Conservation (phyloP, 2,888 invertebrate species). For the Meiosimyza platycephala region DNA sequence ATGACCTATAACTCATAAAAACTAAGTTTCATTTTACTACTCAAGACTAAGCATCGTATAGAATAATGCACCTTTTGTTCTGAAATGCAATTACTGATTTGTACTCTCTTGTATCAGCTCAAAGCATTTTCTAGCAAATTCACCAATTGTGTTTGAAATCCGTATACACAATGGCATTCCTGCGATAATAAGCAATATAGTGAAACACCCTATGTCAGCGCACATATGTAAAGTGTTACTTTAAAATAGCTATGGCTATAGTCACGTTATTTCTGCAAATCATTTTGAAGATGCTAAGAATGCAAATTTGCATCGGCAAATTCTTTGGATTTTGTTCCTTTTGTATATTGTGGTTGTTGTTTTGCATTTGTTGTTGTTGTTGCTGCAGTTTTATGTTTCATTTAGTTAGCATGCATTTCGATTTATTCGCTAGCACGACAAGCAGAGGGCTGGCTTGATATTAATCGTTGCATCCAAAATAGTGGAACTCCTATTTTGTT, state of each 20-base stretch:
- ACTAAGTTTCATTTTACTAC: no score
- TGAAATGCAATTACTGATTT: no score
- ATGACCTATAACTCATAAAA: no score
- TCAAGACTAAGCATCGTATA: no score
- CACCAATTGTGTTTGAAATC: no score
- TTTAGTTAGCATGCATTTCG: neutral
- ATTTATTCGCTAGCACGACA: neutral
- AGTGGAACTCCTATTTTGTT: conserved; percentile 2
- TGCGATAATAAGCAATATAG: no score
- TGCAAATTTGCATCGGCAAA: conserved; percentile 22
- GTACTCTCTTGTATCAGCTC: no score
- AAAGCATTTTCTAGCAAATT: no score
- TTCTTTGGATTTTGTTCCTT: conserved; percentile 1
- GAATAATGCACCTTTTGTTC: no score
- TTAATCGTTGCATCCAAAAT: neutral
- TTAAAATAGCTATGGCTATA: conserved; percentile 14
- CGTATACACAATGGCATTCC: no score
- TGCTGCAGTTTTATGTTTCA: neutral
- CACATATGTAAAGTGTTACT: neutral
- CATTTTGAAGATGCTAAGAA: conserved; percentile 19
- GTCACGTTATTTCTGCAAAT: conserved; percentile 27
- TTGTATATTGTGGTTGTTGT: neutral
- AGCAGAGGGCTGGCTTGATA: neutral
- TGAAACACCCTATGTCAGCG: neutral
- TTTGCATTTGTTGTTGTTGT: neutral